Conservation (phyloP, 2,888 invertebrate species). For the Tetramorium bicarinatum region DNA sequence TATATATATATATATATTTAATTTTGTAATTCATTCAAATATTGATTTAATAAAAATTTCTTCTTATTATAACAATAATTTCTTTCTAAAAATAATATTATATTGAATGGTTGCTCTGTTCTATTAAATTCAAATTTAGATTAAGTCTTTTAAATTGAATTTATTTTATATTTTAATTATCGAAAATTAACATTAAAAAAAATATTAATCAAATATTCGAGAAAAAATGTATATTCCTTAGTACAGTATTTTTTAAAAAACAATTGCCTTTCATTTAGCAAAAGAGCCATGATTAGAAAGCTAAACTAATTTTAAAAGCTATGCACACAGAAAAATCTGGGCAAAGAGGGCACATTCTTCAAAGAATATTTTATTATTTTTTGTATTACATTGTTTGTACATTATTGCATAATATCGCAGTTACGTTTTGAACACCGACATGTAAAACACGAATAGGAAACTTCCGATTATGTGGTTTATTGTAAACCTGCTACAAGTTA, state of each 20-base stretch:
- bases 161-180: background rate
- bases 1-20: no score
- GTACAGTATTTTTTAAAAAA: background rate
- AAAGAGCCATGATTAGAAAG: background rate
- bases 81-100: slow-evolving; percentile 11
- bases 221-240: background rate
- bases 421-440: slow-evolving; percentile 23
- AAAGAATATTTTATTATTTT: slow-evolving; percentile 74
- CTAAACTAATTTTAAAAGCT: background rate
- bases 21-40: slow-evolving; percentile 11
- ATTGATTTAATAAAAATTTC: slow-evolving; percentile 27
- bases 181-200: no score
- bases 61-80: slow-evolving; percentile 20
- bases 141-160: background rate
- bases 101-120: background rate
- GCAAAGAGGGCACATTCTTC: slow-evolving; percentile 39
- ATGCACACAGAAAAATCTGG: background rate
- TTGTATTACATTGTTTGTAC: slow-evolving; percentile 64
- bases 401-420: slow-evolving; percentile 45
- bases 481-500: slow-evolving; percentile 36
- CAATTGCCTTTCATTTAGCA: background rate
- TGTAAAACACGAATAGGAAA: slow-evolving; percentile 49
- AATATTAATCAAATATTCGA: background rate
- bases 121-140: background rate
- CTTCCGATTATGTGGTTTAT: slow-evolving; percentile 15